Evolutionary conservation across 2,888 invertebrate genomes (phyloP).

Genomic region (Scelioninae gen. 1): DNA sequence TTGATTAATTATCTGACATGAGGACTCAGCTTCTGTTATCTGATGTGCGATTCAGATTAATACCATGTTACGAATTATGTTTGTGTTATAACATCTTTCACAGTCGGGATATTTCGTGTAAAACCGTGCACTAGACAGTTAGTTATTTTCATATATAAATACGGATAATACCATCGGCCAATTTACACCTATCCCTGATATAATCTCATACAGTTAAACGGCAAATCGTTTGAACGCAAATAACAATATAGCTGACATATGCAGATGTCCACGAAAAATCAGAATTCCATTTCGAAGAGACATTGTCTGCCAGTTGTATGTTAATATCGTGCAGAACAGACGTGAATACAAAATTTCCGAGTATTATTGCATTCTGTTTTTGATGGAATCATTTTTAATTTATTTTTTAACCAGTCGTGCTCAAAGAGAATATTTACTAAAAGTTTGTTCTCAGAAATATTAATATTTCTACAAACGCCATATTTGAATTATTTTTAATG

Average conservation of each 20-base stretch:
- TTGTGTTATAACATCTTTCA: constrained; percentile 7
- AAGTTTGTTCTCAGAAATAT: too few species aligned
- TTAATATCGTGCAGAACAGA: constrained; percentile 20
- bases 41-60: constrained; percentile 14
- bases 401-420: too few species aligned
- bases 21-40: neutral
- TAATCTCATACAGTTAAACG: constrained; percentile 47
- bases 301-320: constrained; percentile 12
- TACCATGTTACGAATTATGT: constrained; percentile 6
- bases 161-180: constrained; percentile 34
- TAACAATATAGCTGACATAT: constrained; percentile 42
- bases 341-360: neutral
- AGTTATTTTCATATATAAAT: constrained; percentile 41
- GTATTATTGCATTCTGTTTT: neutral
- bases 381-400: too few species aligned
- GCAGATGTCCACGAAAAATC: constrained; percentile 44
- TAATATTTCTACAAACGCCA: too few species aligned
- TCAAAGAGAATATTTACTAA: too few species aligned
- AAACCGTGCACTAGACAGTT: constrained; percentile 27
- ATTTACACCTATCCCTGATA: constrained; percentile 34
- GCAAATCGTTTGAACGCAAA: constrained; percentile 47
- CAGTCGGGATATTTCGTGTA: neutral
- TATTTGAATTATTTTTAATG: too few species aligned
- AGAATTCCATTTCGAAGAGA: constrained; percentile 39
- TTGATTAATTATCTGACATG: constrained; percentile 24